A percentile compares a stretch with the other conserved stretches of the same genome.
phyloP scores from a whole-genome alignment of 2,797 vertebrate genomes.

The Arctocebus calabarensis region DNA sequence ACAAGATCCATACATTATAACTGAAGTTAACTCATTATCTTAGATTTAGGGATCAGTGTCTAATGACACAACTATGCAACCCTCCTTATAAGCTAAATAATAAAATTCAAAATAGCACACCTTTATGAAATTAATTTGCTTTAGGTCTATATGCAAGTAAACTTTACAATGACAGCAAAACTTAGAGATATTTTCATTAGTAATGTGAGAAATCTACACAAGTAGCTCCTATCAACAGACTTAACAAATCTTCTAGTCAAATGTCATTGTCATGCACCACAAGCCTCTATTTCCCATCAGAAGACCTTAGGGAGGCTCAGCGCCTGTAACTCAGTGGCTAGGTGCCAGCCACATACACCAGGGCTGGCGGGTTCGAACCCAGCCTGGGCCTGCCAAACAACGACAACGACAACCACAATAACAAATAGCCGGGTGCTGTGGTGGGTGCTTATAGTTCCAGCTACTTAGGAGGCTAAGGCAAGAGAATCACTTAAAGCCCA shows the following conservation, averaged over 20 bases:
- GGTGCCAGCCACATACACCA: too few species aligned
- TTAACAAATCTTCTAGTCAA: not conserved
- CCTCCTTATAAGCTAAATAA: not conserved
- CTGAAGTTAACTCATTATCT: not conserved
- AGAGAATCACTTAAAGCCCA: too few species aligned
- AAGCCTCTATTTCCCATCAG: not conserved
- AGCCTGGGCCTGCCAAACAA: too few species aligned
- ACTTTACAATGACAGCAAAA: not conserved
- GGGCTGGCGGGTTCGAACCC: too few species aligned
- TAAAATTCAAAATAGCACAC: not conserved
- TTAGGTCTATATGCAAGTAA: not conserved
- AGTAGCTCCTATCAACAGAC: not conserved
- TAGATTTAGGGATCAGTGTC: not conserved
- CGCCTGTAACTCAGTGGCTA: too few species aligned
- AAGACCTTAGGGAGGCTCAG: not conserved
- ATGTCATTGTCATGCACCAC: not conserved
- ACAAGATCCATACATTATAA: not conserved
- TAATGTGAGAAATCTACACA: not conserved
- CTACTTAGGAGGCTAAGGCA: too few species aligned
- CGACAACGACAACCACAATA: too few species aligned
- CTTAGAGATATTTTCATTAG: not conserved
- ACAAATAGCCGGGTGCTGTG: too few species aligned
- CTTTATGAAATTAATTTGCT: constrained; percentile 22
- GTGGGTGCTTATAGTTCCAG: too few species aligned
- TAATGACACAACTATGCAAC: constrained; percentile 3